A percentile compares a stretch with the other conserved stretches of the same genome.
phyloP scores from a whole-genome alignment of 2,888 invertebrate genomes.

The Arge pagana region DNA sequence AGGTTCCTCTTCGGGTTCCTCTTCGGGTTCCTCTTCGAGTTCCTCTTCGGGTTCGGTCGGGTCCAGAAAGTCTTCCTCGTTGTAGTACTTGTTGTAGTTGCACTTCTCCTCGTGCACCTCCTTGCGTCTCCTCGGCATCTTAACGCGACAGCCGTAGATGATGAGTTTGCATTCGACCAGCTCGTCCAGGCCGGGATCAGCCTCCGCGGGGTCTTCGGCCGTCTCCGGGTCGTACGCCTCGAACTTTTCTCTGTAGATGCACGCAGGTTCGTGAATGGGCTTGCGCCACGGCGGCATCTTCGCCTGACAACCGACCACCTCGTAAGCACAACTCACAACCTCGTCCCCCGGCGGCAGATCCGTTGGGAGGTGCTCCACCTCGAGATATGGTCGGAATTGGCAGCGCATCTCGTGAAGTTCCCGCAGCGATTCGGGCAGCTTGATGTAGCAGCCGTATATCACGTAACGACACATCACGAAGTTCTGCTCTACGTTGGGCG shows the following conservation, averaged over 20 bases:
- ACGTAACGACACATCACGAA: slow-evolving; percentile 41
- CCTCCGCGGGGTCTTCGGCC: not conserved
- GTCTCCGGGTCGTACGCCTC: not conserved
- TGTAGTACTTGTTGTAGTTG: slow-evolving; percentile 33
- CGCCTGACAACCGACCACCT: slow-evolving; percentile 42
- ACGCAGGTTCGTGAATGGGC: slow-evolving; percentile 42
- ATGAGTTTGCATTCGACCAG: slow-evolving; percentile 41
- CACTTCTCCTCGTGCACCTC: slow-evolving; percentile 42
- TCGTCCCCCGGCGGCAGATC: slow-evolving; percentile 33
- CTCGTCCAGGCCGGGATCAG: slow-evolving; percentile 38
- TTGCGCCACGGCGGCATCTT: slow-evolving; percentile 41
- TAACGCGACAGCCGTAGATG: slow-evolving; percentile 45
- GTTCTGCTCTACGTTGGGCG: slow-evolving; percentile 34
- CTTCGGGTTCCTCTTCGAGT: not conserved
- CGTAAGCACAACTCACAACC: slow-evolving; percentile 39
- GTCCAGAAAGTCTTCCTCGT: slow-evolving; percentile 12
- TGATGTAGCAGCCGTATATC: slow-evolving; percentile 44
- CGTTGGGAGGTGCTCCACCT: slow-evolving; percentile 42
- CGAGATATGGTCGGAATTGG: slow-evolving; percentile 46
- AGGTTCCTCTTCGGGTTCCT: slow-evolving; percentile 27
- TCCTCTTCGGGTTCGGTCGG: slow-evolving; percentile 18
- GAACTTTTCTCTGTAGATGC: slow-evolving; percentile 40
- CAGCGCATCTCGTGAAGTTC: slow-evolving; percentile 45
- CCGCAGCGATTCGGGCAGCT: slow-evolving; percentile 34
- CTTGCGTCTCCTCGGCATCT: slow-evolving; percentile 41